These are phyloP conservation scores for Cherax destructor DNA, from an alignment of 1,140 invertebrate genomes.

Conservation along the genomic window DNA sequence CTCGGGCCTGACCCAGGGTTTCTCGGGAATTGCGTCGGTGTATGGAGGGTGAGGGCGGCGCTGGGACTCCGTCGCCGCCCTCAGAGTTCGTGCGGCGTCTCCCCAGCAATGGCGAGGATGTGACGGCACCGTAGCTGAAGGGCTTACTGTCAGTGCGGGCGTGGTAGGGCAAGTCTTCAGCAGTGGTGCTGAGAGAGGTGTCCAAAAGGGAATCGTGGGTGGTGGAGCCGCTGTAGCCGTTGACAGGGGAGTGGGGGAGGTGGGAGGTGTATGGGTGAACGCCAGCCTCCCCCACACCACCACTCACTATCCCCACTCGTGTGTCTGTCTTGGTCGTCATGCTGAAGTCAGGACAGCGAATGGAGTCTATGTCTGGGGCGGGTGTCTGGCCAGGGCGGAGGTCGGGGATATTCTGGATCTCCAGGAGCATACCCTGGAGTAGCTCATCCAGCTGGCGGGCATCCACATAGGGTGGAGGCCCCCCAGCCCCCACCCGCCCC, in stretches of 20 bases:
- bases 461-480: conserved; percentile 58
- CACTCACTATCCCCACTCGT: background rate
- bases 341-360: conserved; percentile 72
- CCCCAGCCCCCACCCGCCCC: conserved; percentile 44
- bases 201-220: conserved; percentile 62
- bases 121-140: conserved; percentile 83
- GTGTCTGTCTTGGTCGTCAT: conserved; percentile 53
- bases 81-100: conserved; percentile 64
- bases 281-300: background rate
- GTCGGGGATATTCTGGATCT: conserved; percentile 86
- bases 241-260: conserved; percentile 47
- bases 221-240: conserved; percentile 63
- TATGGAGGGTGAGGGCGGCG: conserved; percentile 73
- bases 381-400: conserved; percentile 75
- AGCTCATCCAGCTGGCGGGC: conserved; percentile 83
- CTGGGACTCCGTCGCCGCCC: conserved; percentile 76
- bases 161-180: conserved; percentile 82
- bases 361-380: conserved; percentile 72
- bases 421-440: conserved; percentile 87
- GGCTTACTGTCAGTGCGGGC: conserved; percentile 86
- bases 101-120: conserved; percentile 66
- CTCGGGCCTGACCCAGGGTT: conserved; percentile 55
- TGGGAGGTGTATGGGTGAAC: conserved; percentile 19
- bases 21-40: conserved; percentile 72
- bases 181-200: conserved; percentile 61